Base-by-base conservation (phyloP, 2,113 vertebrate genomes). In the Brachypodius melanocephalos region DNA sequence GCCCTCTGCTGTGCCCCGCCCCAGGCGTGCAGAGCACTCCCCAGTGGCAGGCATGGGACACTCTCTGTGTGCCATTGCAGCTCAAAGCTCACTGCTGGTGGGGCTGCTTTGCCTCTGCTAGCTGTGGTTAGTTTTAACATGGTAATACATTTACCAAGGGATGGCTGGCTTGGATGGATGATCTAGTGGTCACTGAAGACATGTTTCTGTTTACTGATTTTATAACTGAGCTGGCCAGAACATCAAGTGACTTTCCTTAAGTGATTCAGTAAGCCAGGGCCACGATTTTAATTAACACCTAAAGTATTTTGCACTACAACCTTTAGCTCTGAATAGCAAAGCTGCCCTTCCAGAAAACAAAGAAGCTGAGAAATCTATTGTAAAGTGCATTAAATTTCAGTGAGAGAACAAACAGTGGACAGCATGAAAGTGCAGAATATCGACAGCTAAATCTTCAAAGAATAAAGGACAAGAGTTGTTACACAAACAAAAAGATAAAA, bases 41-140 rank as follows among this genome's bases (percentile, higher is more conserved):
- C 43, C 7, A 9, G 2, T 5, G 18, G 2, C 11, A 1, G 20
- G 16, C 12, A 0, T 2, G 15, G 11, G 22, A 24, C 1, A 8
- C 5, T 11, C 14, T 55, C 34, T 2, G 3, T 15, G 8, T 22
- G 13, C 52, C 22, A 8, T 0, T 8, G 40, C 40, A 74, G 40
- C 36, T 63, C 45, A 38, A 22, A 40, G n/a, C 36, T 26, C 45
- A 11, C 28, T 32, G 36, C 32, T n/a, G 14, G 3, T 2, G 29
- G n/a, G 14, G 28, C 21, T 9, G 5, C 28, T 31, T 59, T 61
- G 52, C 19, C 45, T 73, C 67, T 59, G 16, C 17, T 32, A 36
- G 40, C 5, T 55, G 68, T 0, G 5, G 29, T 10, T n/a, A 11
- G 17, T 29, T 92, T 75, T 29, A 78, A 45, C 16, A 15, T 3